A percentile compares a stretch with the other conserved stretches of the same genome.
Conservation (phyloP, 2,888 invertebrate species). For the Drosophila kambysellisi region DNA sequence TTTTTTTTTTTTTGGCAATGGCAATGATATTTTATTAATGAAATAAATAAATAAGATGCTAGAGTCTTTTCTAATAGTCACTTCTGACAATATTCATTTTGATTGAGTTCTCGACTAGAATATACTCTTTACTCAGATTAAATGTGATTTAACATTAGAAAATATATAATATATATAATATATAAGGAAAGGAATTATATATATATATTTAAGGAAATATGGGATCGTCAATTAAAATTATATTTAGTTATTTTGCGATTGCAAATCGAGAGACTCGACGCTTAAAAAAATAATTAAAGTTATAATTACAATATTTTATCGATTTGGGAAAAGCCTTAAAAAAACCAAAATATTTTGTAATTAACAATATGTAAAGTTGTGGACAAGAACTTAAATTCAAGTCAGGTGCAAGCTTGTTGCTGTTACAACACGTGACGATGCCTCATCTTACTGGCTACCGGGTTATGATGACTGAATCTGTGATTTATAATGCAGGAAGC, state of each 20-base stretch:
- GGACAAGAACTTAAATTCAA: neutral
- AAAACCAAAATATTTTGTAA: neutral
- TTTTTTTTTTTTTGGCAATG: slow-evolving; percentile 20
- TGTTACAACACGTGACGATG: neutral
- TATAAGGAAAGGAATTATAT: neutral
- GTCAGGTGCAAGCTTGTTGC: neutral
- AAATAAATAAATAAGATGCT: neutral
- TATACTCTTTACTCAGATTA: neutral
- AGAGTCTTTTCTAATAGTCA: neutral
- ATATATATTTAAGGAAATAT: too few species aligned
- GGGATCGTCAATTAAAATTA: neutral
- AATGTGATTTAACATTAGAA: neutral
- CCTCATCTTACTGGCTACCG: neutral
- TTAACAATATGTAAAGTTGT: neutral
- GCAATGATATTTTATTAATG: slow-evolving; percentile 16
- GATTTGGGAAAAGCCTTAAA: neutral
- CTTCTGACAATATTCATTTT: neutral
- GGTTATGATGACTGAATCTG: neutral
- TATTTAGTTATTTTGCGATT: neutral
- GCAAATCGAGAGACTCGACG: neutral
- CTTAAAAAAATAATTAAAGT: neutral
- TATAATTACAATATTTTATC: neutral
- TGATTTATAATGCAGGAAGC: slow-evolving; percentile 18
- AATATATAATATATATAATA: too few species aligned
- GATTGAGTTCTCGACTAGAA: neutral